These are phyloP conservation scores for Theropithecus gelada DNA, from an alignment of 2,113 vertebrate genomes.

Conservation along the genomic window DNA sequence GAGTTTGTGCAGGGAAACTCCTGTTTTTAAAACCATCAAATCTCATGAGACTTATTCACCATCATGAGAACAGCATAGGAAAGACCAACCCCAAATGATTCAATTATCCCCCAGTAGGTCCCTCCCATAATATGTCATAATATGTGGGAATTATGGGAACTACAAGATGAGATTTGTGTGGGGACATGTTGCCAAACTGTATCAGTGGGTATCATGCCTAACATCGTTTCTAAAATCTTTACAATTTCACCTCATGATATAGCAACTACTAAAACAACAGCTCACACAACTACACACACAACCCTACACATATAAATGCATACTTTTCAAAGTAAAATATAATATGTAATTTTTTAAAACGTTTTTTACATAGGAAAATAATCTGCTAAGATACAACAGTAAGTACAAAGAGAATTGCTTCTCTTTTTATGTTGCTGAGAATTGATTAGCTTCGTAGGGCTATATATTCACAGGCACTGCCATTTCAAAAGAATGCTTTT, in stretches of 20 bases:
- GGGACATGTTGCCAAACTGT: no score
- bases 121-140: no score
- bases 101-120: no score
- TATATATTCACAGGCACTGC: background rate
- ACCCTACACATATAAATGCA: background rate
- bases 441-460: background rate
- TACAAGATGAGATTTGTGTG: no score
- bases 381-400: background rate
- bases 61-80: no score
- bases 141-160: no score
- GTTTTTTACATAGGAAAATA: background rate
- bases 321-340: background rate
- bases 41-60: no score
- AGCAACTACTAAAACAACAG: background rate
- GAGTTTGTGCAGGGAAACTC: no score
- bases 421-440: background rate
- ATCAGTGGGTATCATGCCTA: background rate
- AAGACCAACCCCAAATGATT: no score
- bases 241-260: background rate
- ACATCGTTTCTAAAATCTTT: background rate
- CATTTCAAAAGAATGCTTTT: background rate
- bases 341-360: background rate
- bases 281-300: background rate
- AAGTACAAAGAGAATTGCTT: background rate
- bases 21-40: no score